Evolutionary conservation across 1,140 invertebrate genomes (phyloP), one percentile per base, ranked within the genome.

Genomic region (Tyrophagus putrescentiae): DNA sequence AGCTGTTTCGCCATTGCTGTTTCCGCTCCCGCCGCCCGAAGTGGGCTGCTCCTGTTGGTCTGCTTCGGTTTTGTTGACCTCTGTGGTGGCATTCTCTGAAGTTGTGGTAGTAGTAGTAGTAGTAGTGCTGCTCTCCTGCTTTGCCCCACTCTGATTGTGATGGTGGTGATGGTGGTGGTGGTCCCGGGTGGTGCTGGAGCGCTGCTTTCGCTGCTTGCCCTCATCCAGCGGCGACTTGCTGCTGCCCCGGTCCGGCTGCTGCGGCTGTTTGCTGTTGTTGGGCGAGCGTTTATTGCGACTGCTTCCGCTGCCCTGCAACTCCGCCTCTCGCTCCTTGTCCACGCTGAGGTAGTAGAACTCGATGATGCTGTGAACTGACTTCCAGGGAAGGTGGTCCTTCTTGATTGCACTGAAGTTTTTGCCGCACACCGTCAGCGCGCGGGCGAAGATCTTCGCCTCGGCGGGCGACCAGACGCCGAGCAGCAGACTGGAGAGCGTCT

Each of bases 321-420:
- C 25, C 34, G 44, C 41, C 18, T 41, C 13, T 23, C 27, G 39
- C 4, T 57, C 56, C 28, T 39, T 48, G 36, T 66, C 64, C 39
- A 64, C 50, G 5, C 60, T 54, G 18, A 62, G 31, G 42, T 67
- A 67, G 61, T 67, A 67, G 34, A 56, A 66, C 50, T 66, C 66
- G 48, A 67, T 65, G 16, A 67, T 66, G 39, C 62, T 65, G 42
- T 57, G 63, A 3, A 66, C 64, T 44, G 66, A 64, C 52, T 66
- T 67, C 65, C 64, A 67, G 21, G 66, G 66, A n/a, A 67, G 34
- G 61, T 65, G 66, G 41, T 66, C 65, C 59, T 66, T 66, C 44
- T 67, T 67, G 61, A 67, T 67, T 64, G 65, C 63, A 64, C 62
- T 36, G 57, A 67, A 67, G 57, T 67, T 67, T 50, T 68, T 68